Evolutionary conservation across 2,113 vertebrate species (phyloP), one percentile per base, ranked within the genome.

Genomic region (Dasyprocta punctata): DNA sequence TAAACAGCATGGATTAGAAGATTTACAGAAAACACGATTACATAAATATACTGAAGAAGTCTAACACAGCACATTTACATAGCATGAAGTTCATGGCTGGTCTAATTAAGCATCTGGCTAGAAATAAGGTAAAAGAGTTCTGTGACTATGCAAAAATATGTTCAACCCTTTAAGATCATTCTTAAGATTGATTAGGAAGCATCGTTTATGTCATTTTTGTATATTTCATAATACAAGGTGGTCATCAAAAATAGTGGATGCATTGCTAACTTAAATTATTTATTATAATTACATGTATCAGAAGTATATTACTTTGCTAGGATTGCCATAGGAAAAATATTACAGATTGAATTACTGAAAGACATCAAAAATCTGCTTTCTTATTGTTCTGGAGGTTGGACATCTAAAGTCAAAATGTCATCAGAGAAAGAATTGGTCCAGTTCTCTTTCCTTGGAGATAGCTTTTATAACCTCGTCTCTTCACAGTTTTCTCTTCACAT

Each of bases 71-170:
- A 56, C 87, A 47, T 95, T 94, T 93, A 87, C 93, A 38, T 47
- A 95, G 20, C 82, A 63, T 89, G 83, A 93, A 90, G 92, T 96
- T 96, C 90, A 95, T 87, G 82, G 90, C 44, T 82, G 26, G 47
- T 65, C 63, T 97, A 94, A 90, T 92, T 95, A 95, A 96, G 83
- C 87, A 97, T 94, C 92, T 97, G 84, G 83, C 81, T 19, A 0
- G 52, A 88, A 97, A 81, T 78, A 85, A 97, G 36, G 56, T 41
- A 67, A 88, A 92, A 80, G 92, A 96, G 24, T 69, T 94, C 90
- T 86, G 90, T 73, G 77, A 92, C 77, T 94, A n/a, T 33, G 92
- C 0, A 58, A 92, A 97, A 95, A 92, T 60, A 17, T 54, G 16
- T 86, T 81, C 60, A 71, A 85, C 19, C 4, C 67, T 86, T 56